Percentiles rank a stretch among this genome's conserved stretches.
Conservation (phyloP, 2,888 invertebrate species). For the Cataglyphis albicans region DNA sequence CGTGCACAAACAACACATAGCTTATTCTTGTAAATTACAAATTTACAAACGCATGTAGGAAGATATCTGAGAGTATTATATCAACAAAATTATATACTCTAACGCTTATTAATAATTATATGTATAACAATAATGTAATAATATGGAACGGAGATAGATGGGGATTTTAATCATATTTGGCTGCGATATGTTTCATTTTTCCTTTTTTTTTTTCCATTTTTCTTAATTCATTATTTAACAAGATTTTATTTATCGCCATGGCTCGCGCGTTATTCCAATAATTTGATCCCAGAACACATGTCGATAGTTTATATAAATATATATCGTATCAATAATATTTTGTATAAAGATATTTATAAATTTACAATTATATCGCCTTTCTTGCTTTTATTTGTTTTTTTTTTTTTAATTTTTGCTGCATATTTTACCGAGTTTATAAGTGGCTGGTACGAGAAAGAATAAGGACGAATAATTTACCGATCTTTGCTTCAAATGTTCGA, state of each 20-base stretch:
- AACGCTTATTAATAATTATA: conserved; percentile 45
- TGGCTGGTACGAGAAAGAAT: background rate
- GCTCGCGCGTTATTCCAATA: conserved; percentile 68
- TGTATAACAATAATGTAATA: conserved; percentile 45
- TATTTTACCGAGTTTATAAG: conserved; percentile 1
- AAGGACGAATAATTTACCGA: conserved; percentile 25
- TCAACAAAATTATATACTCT: conserved; percentile 45
- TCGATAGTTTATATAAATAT: conserved; percentile 67
- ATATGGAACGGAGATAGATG: conserved; percentile 31
- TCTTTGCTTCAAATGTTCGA: conserved; percentile 8
- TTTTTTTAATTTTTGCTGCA: conserved; percentile 12
- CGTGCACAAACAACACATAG: conserved; percentile 26
- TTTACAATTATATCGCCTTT: conserved; percentile 58
- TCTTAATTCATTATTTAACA: conserved; percentile 62
- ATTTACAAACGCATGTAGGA: conserved; percentile 65
- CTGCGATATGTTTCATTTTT: conserved; percentile 66
- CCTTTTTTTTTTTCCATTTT: conserved; percentile 8
- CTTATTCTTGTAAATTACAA: conserved; percentile 58
- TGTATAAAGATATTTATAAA: conserved; percentile 65
- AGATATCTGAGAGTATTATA: conserved; percentile 32
- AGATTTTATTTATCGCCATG: conserved; percentile 53
- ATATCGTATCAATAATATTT: conserved; percentile 66
- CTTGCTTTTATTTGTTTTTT: background rate
- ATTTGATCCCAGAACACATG: conserved; percentile 83
- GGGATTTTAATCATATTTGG: conserved; percentile 49